Conservation (phyloP, 2,888 invertebrate species). For the Sphecodes monilicornis region DNA sequence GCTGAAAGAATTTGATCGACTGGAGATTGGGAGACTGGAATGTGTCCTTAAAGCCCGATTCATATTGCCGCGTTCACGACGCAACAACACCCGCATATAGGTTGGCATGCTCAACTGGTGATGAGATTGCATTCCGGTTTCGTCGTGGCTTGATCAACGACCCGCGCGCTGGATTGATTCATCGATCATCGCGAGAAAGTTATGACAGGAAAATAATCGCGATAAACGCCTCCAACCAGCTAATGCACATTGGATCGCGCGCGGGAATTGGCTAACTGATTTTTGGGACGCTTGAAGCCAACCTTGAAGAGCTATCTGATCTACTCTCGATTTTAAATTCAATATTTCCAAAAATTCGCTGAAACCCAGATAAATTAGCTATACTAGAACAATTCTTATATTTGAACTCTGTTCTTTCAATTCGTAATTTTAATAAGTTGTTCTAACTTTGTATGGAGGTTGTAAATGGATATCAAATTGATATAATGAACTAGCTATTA, state of each 20-base stretch:
- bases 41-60: background rate
- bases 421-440: too few relatives aligned
- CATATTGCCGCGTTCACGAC: background rate
- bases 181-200: constrained; percentile 1
- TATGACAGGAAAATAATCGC: constrained; percentile 1
- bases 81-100: background rate
- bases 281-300: background rate
- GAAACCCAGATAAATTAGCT: too few relatives aligned
- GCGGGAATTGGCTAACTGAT: background rate
- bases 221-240: background rate
- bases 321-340: background rate
- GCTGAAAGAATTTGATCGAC: background rate
- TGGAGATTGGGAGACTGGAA: background rate
- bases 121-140: background rate
- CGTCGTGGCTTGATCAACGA: background rate
- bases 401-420: too few relatives aligned
- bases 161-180: background rate
- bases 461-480: too few relatives aligned
- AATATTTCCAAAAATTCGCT: background rate
- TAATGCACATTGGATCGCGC: constrained; percentile 4
- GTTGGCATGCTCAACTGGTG: background rate
- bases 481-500: too few relatives aligned
- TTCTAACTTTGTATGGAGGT: too few relatives aligned
- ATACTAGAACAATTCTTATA: background rate
- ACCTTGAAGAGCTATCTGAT: background rate